Percentiles rank a stretch among this genome's conserved stretches.
Conservation (phyloP, 1,140 invertebrate species). For the Limonius californicus region DNA sequence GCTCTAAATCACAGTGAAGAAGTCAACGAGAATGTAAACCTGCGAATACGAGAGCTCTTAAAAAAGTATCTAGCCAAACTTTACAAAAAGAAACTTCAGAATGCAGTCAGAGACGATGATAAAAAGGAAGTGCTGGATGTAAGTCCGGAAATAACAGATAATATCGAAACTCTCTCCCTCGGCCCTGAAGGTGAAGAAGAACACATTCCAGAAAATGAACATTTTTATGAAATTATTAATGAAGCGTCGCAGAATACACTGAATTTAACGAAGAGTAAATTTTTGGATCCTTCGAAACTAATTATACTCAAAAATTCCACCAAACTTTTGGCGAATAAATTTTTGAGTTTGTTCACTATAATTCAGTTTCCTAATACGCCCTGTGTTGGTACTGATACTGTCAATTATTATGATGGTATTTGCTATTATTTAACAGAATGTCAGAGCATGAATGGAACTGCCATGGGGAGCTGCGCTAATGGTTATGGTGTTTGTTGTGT, state of each 20-base stretch:
- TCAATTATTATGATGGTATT: constrained; percentile 57
- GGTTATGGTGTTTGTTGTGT: constrained; percentile 73
- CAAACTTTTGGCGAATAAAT: constrained; percentile 41
- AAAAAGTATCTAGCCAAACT: neutral
- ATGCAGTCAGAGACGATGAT: neutral
- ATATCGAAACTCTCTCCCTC: neutral
- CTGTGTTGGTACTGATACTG: constrained; percentile 51
- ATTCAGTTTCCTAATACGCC: constrained; percentile 64
- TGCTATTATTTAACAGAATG: constrained; percentile 68
- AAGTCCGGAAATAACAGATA: neutral
- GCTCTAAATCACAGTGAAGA: neutral
- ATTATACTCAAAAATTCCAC: constrained; percentile 1
- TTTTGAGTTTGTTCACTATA: constrained; percentile 69
- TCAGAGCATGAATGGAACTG: constrained; percentile 54
- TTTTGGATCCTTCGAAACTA: neutral
- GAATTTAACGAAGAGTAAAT: neutral
- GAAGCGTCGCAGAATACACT: neutral
- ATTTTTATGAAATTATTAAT: neutral
- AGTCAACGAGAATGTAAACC: neutral
- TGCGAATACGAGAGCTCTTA: neutral
- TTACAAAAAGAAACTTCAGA: neutral
- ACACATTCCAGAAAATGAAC: neutral
- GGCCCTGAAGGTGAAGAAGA: neutral
- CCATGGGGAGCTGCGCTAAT: constrained; percentile 65
- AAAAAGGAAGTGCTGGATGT: neutral